Percentiles rank a stretch among this genome's conserved stretches.
These are phyloP conservation scores for Acipenser ruthenus DNA, from an alignment of 2,797 vertebrate genomes.

Conservation along the genomic window DNA sequence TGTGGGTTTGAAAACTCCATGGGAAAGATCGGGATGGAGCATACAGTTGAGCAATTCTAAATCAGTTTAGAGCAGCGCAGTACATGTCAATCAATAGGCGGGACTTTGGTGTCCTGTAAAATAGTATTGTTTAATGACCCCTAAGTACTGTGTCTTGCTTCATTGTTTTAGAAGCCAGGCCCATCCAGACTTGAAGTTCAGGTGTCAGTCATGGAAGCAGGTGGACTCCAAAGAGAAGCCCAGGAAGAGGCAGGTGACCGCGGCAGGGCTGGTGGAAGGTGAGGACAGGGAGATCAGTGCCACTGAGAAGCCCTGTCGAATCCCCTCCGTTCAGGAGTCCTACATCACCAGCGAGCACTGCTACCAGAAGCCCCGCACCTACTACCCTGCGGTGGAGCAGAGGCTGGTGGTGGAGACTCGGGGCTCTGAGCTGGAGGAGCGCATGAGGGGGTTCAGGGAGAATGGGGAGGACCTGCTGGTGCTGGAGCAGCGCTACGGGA, in stretches of 20 bases:
- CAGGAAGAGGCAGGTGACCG: conserved; percentile 43
- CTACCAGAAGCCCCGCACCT: conserved; percentile 89
- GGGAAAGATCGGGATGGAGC: too few relatives aligned
- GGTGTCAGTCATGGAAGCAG: conserved; percentile 85
- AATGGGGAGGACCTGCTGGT: conserved; percentile 70
- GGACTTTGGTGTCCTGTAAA: too few relatives aligned
- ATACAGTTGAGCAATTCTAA: too few relatives aligned
- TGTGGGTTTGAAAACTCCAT: too few relatives aligned
- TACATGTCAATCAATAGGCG: too few relatives aligned
- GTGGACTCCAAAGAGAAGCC: conserved; percentile 56
- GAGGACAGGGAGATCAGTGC: conserved; percentile 48
- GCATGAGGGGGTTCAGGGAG: conserved; percentile 66
- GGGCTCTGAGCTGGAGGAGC: conserved; percentile 75
- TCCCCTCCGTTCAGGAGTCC: conserved; percentile 72
- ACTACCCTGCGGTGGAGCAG: conserved; percentile 88
- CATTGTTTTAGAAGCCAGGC: conserved; percentile 66
- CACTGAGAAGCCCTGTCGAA: conserved; percentile 59
- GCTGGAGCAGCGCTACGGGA: conserved; percentile 63
- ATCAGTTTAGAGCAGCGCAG: too few relatives aligned
- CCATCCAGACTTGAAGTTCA: conserved; percentile 84
- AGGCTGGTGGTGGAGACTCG: conserved; percentile 86
- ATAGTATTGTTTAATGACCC: too few relatives aligned
- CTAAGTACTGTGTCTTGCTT: background rate
- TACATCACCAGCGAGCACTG: conserved; percentile 96
- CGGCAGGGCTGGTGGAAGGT: conserved; percentile 32